A percentile compares a stretch with the other conserved stretches of the same genome.
These are phyloP conservation scores for Passerculus sandwichensis DNA, from an alignment of 2,797 vertebrate genomes.

Conservation along the genomic window DNA sequence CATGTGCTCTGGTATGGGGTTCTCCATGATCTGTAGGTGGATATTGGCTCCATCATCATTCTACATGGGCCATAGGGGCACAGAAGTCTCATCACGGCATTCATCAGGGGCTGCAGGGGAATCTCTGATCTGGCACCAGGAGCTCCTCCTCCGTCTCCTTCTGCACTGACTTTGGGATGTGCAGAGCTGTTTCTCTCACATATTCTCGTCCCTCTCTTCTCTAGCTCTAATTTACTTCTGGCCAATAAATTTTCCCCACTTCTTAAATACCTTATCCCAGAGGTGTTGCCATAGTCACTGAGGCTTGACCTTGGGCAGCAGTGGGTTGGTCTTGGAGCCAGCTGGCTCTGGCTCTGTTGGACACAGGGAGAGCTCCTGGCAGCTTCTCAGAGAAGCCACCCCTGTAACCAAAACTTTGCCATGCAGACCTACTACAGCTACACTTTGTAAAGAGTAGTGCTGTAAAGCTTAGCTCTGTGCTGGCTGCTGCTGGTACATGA, in stretches of 20 bases:
- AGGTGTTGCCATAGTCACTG: background rate
- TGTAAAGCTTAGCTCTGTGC: background rate
- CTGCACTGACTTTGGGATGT: too few species aligned
- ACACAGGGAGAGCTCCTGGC: background rate
- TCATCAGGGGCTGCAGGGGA: background rate
- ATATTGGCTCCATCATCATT: background rate
- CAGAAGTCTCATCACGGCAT: background rate
- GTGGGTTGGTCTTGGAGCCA: accelerated
- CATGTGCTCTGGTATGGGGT: too few species aligned
- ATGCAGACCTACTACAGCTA: background rate
- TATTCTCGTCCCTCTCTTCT: background rate
- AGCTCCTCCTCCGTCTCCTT: background rate
- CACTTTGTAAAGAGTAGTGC: background rate
- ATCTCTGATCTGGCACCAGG: background rate
- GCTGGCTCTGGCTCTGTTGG: background rate
- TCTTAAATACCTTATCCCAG: background rate
- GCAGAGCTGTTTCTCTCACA: background rate
- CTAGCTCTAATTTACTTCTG: background rate
- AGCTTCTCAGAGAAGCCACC: background rate
- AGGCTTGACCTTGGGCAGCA: background rate
- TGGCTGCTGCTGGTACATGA: background rate
- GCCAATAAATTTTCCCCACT: background rate
- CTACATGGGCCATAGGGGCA: accelerated
- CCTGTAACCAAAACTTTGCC: background rate
- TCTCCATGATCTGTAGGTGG: background rate